phyloP scores from a whole-genome alignment of 2,888 invertebrate genomes.

The Sesia bembeciformis region DNA sequence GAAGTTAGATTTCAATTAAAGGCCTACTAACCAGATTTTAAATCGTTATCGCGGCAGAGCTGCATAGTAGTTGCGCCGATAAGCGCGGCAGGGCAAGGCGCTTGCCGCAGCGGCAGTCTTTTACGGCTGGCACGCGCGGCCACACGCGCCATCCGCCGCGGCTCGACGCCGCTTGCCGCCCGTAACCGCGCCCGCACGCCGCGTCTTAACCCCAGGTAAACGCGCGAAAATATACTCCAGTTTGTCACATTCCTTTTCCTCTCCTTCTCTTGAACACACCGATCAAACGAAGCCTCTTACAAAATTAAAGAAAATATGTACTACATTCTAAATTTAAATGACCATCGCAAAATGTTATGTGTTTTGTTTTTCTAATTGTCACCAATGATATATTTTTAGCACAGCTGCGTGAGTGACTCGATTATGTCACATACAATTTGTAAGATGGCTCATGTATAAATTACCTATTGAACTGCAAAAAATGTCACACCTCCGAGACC shows the following conservation, averaged over 20 bases:
- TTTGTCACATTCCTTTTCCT: background rate
- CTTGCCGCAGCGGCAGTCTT: constrained; percentile 51
- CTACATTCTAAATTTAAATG: constrained; percentile 27
- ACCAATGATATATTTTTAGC: constrained; percentile 14
- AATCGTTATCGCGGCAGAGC: too few relatives aligned
- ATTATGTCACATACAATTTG: constrained; percentile 5
- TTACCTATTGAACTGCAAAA: background rate
- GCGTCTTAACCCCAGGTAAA: constrained; percentile 36
- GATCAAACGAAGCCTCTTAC: background rate
- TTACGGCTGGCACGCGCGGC: constrained; percentile 61
- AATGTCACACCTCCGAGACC: background rate
- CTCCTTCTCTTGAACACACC: background rate
- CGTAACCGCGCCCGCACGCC: constrained; percentile 28
- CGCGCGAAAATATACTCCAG: background rate
- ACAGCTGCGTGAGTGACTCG: constrained; percentile 11
- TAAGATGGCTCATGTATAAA: background rate
- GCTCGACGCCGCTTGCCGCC: constrained; percentile 30
- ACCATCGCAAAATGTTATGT: constrained; percentile 14
- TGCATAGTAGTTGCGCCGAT: constrained; percentile 37
- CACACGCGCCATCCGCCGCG: constrained; percentile 59
- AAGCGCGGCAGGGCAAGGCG: constrained; percentile 31
- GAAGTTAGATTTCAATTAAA: too few relatives aligned
- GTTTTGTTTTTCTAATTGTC: constrained; percentile 7
- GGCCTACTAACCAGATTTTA: too few relatives aligned
- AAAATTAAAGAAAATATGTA: constrained; percentile 6